Percentiles rank a stretch among this genome's conserved stretches.
These are phyloP conservation scores for Siphonodentalium dalli DNA, from an alignment of 2,888 invertebrate genomes.

Conservation along the genomic window DNA sequence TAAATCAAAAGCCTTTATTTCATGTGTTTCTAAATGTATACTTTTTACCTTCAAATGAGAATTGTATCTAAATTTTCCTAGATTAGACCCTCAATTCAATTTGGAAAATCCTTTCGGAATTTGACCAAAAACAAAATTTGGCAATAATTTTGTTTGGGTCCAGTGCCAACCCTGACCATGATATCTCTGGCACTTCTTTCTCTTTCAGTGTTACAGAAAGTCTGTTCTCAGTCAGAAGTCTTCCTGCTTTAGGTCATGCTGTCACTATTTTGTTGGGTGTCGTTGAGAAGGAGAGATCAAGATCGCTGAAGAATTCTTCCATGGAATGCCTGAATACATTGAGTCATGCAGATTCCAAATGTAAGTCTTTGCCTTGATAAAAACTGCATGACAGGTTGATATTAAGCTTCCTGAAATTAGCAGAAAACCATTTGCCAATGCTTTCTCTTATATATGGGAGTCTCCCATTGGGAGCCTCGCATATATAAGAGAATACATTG, in stretches of 20 bases:
- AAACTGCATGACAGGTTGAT: no score
- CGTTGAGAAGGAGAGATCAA: conserved; percentile 41
- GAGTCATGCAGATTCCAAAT: conserved; percentile 42
- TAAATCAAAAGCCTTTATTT: no score
- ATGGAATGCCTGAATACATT: conserved; percentile 45
- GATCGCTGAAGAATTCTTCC: conserved; percentile 43
- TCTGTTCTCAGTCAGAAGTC: conserved; percentile 40
- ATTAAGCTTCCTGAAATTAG: no score
- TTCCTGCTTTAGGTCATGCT: conserved; percentile 53
- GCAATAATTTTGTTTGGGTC: no score
- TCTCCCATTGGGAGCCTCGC: no score
- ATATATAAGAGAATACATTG: no score
- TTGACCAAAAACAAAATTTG: no score
- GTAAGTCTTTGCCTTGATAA: conserved; percentile 35
- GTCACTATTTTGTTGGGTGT: conserved; percentile 48
- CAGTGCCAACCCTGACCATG: no score
- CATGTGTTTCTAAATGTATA: neutral
- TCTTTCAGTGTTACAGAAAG: conserved; percentile 42
- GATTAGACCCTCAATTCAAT: no score
- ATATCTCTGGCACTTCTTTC: neutral
- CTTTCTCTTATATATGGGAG: no score
- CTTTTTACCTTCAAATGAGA: neutral
- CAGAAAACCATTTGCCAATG: no score
- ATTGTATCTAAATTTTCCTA: neutral
- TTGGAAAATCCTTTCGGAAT: no score